Evolutionary conservation across 2,797 vertebrate genomes (phyloP), one percentile per base, ranked within the genome.

Genomic region (Sciurus carolinensis): DNA sequence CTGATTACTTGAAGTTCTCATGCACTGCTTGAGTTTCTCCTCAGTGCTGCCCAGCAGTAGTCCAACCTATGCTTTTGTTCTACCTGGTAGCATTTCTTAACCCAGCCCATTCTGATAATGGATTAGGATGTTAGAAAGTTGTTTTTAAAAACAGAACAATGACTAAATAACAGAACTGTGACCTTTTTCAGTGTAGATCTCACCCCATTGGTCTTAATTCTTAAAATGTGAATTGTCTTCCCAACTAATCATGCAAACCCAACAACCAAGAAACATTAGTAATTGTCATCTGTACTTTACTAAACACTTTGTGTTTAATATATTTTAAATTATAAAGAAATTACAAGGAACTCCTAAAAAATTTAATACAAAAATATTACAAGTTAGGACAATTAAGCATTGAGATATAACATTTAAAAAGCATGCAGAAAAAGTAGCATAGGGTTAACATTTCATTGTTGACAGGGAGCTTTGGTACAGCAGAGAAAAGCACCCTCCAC

Each of bases 301-400:
- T 97, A 97, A 97, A 97, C 71, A 96, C 95, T 97, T 97, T 88
- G 97, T 97, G 97, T 97, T 97, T 97, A 97, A 97, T 97, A 83
- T 95, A 94, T 96, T 96, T 96, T 95, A 96, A 98, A 95, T 97
- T 96, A 95, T 97, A 97, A 97, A 97, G 95, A 97, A 97, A 97
- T 97, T 97, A 97, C 97, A 98, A 97, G 97, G 95, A 96, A 97
- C 82, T 97, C 97, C 97, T 98, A 97, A 97, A 98, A 97, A 97
- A 90, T 97, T 97, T 92, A 96, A 97, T 97, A 97, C 96, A 96
- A 98, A 98, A 98, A 97, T 97, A 98, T 97, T 95, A 97, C 97
- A 98, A 93, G 97, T 97, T 97, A 97, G 95, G 96, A 98, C 97
- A 97, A 95, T 89, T 76, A 94, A 92, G 96, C 89, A 97, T 95